Conservation (phyloP, 53 echinoderm and acorn worm species). For the Zoroaster sp. region DNA sequence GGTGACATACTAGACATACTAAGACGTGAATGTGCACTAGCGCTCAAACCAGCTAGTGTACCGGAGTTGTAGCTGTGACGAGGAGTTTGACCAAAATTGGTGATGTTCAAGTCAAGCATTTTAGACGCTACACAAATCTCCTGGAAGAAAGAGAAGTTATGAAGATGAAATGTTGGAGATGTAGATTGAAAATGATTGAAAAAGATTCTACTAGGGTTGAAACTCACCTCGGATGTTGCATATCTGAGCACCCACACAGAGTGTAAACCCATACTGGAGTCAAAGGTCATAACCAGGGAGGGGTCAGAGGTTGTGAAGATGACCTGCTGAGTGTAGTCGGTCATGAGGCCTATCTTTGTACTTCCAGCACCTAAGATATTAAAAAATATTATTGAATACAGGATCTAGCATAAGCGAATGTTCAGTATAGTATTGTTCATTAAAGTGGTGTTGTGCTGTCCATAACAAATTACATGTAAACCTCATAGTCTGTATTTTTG, state of each 20-base stretch:
- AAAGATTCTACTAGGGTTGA: background rate
- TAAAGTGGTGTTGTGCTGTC: too few relatives aligned
- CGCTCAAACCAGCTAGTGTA: conserved; percentile 76
- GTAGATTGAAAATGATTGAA: too few relatives aligned
- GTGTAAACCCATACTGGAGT: conserved; percentile 84
- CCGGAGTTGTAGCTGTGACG: conserved; percentile 76
- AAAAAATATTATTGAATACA: too few relatives aligned
- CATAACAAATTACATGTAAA: too few relatives aligned
- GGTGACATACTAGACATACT: conserved; percentile 78
- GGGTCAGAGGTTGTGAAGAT: conserved; percentile 83
- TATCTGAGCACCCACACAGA: conserved; percentile 87
- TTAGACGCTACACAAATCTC: conserved; percentile 68
- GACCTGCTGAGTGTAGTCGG: conserved; percentile 83
- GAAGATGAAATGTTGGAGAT: background rate
- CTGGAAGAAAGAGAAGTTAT: background rate
- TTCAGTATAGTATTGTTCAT: too few relatives aligned
- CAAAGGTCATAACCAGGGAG: conserved; percentile 94
- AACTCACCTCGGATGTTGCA: conserved; percentile 80
- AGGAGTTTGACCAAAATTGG: conserved; percentile 68
- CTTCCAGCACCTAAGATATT: conserved; percentile 70
- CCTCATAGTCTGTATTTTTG: too few relatives aligned
- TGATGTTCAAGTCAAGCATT: conserved; percentile 60
- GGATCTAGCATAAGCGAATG: too few relatives aligned
- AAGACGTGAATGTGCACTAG: conserved; percentile 90
- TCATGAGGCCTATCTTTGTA: conserved; percentile 70